phyloP scores from a whole-genome alignment of 2,113 vertebrate species.

The Fregata magnificens region DNA sequence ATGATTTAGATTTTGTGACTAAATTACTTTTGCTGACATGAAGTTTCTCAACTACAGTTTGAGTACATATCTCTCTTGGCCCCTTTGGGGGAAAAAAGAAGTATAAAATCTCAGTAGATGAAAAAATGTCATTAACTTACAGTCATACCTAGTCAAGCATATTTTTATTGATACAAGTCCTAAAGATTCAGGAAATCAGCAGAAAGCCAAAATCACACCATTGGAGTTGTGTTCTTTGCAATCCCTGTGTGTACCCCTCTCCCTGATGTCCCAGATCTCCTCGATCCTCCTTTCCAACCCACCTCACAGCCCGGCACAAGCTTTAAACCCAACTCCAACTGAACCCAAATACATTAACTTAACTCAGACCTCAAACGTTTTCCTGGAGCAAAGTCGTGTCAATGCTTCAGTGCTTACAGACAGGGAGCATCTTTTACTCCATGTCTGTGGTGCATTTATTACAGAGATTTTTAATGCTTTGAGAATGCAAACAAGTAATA shows the following conservation, averaged over 20 bases:
- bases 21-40: neutral
- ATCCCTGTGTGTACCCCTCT: neutral
- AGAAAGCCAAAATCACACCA: neutral
- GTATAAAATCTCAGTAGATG: neutral
- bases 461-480: neutral
- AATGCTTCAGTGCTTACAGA: neutral
- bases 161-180: neutral
- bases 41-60: neutral
- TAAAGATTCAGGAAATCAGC: neutral
- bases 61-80: neutral
- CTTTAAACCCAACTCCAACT: neutral
- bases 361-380: neutral
- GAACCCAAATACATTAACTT: neutral
- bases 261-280: neutral
- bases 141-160: neutral
- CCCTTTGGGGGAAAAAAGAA: neutral
- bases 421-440: neutral
- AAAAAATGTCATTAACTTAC: neutral
- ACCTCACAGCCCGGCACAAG: neutral
- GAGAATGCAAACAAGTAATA: neutral
- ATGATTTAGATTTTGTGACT: neutral
- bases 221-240: neutral
- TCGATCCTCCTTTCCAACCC: neutral
- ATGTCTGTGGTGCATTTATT: neutral
- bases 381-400: neutral